A percentile compares a stretch with the other conserved stretches of the same genome.
These are phyloP conservation scores for Bovichtus diacanthus DNA, from an alignment of 2,797 vertebrate species.

Conservation along the genomic window DNA sequence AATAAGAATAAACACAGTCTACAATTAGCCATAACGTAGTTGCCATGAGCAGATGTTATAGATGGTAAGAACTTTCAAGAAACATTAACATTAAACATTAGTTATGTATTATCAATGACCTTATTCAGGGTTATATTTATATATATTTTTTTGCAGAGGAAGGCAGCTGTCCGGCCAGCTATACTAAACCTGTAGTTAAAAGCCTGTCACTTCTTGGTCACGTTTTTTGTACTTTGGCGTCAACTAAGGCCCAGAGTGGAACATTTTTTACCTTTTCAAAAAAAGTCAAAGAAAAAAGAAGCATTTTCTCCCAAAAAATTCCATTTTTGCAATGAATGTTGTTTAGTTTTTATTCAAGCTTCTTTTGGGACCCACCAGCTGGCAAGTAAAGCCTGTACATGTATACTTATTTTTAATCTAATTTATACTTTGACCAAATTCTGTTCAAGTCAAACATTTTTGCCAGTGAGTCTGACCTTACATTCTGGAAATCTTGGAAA, in stretches of 20 bases:
- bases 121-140: neutral
- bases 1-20: no score
- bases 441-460: neutral
- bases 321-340: neutral
- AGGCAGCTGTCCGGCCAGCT: no score
- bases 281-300: no score
- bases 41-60: neutral
- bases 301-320: neutral
- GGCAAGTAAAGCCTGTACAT: neutral
- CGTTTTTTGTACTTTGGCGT: no score
- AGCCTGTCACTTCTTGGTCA: no score
- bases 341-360: neutral
- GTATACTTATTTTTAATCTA: no score
- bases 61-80: no score
- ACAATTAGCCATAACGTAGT: neutral
- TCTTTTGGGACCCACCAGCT: neutral
- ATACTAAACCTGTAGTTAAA: no score
- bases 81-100: neutral
- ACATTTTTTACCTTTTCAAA: neutral
- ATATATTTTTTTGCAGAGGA: no score
- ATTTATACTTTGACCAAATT: neutral
- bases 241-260: no score
- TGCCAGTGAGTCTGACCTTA: neutral
- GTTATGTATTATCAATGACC: neutral
- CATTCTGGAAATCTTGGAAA: neutral